These are phyloP conservation scores for Megalopta genalis DNA, from an alignment of 1,140 invertebrate genomes.

Conservation along the genomic window DNA sequence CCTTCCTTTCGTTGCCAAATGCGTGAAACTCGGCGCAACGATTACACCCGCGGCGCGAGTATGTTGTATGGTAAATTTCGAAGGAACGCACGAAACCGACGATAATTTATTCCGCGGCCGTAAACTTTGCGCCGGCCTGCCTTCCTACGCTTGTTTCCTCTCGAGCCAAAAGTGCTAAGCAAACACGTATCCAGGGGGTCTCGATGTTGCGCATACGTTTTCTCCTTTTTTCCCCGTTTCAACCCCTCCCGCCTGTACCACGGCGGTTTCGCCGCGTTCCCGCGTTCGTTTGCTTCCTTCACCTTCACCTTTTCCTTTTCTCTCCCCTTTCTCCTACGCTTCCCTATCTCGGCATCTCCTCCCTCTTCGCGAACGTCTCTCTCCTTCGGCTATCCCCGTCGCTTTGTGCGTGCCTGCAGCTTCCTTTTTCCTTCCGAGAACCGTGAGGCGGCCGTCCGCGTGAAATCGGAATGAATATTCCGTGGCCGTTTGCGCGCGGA, in stretches of 20 bases:
- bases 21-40: slow-evolving; percentile 2
- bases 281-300: background rate
- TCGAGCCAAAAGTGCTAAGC: slow-evolving; percentile 62
- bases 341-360: slow-evolving; percentile 33
- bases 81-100: slow-evolving; percentile 53
- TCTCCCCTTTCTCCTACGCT: slow-evolving; percentile 19
- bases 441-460: background rate
- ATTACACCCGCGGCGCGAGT: slow-evolving; percentile 17
- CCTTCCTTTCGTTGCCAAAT: background rate
- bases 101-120: slow-evolving; percentile 61
- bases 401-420: background rate
- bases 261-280: no score
- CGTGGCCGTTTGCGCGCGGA: background rate
- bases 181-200: slow-evolving; percentile 58
- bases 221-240: background rate
- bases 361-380: background rate
- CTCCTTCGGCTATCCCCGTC: background rate
- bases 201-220: slow-evolving; percentile 36
- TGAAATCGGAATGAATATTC: slow-evolving; percentile 39
- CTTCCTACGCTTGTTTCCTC: slow-evolving; percentile 63
- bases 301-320: background rate
- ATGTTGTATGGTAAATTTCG: slow-evolving; percentile 52
- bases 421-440: background rate
- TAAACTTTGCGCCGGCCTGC: slow-evolving; percentile 51
- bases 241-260: background rate